Base-by-base conservation (phyloP, 2,888 invertebrate species). In the Ophioninae sp. region DNA sequence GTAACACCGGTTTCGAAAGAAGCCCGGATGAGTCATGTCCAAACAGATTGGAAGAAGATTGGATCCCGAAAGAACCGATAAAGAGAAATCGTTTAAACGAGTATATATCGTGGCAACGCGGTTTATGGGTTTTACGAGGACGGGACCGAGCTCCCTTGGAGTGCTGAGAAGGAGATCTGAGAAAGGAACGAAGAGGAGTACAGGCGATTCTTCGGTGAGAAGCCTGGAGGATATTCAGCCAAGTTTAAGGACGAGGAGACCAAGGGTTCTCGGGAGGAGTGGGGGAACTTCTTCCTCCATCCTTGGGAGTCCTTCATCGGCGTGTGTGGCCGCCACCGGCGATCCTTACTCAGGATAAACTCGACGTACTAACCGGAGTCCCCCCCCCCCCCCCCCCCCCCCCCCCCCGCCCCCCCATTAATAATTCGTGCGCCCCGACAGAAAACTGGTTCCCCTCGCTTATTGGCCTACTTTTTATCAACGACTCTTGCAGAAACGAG, bases 381-480 rank as follows among this genome's bases (percentile, higher is more conserved):
- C 10, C 44, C 3, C 37, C 30, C 57, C 50, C 37, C 57, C 7
- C 75, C 67, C 10, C 10, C 44, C 44, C 59, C 23, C 30, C 70
- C 23, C 56, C 64, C 44, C 62, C 57, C 65, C 65, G 59, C 41
- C 67, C 81, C 80, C 82, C 85, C 85, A 87, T 89, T 86, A 87
- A 88, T 88, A 86, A 88, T 86, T 88, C 85, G 85, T 86, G 86
- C 82, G 85, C 79, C 85, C 86, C 85, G 85, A 30, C 30, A 87
- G 86, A 88, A 79, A 89, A 89, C 89, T 87, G 88, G 89, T 89
- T 88, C 87, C 7, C 87, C 87, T 88, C 87, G 87, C 87, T 89
- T 89, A 89, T 89, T 89, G 87, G 87, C 89, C 89, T 89, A 89
- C 89, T 89, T 89, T 89, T 89, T 89, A 82, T 69, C 30, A 78